Base-by-base conservation (phyloP, 2,113 vertebrate species). In the Toxotes jaculatrix region DNA sequence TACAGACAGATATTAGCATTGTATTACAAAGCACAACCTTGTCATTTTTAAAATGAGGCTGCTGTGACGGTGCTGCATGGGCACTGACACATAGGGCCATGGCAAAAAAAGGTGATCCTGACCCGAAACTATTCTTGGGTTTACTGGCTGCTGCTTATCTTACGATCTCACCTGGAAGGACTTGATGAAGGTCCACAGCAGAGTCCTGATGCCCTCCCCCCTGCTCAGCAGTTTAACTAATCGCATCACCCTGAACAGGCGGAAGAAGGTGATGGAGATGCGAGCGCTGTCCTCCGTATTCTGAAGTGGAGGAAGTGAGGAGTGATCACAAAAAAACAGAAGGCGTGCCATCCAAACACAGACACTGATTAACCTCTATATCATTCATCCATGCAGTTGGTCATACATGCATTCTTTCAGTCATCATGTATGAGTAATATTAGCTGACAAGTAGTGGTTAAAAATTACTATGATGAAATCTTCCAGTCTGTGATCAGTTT, bases 261-360 rank as follows among this genome's bases (percentile, higher is more conserved):
- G 97, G 94, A 99, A 99, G 95, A 99, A 99, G 62, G 98, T 99
- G 96, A 99, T 99, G 92, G 98, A 99, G 94, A 99, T 99, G 71
- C 98, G 96, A 89, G 97, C 97, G 63, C 96, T 99, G 94, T 99
- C 98, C 89, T 99, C 98, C 0, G 97, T 97, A 94, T 97, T 99
- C 98, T 99, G 95, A 78, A 42, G 77, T 2, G 53, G 23, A 65
- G 19, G 19, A 65, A 2, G 19, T 17, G 23, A 45, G 47, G 70
- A 60, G 16, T 23, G 51, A 79, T 64, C n/a, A 49, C 59, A 19
- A 77, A 23, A 36, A 34, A 43, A 43, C 12, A 31, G 14, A 31
- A 87, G 86, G 32, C 45, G 19, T 17, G 32, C 59, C 32, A 63
- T 5, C 32, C 42, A 72, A 42, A 49, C 57, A 64, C 8, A 57